A percentile compares a stretch with the other conserved stretches of the same genome.
Conservation (phyloP, 1,140 invertebrate genomes). For the Triops longicaudatus region DNA sequence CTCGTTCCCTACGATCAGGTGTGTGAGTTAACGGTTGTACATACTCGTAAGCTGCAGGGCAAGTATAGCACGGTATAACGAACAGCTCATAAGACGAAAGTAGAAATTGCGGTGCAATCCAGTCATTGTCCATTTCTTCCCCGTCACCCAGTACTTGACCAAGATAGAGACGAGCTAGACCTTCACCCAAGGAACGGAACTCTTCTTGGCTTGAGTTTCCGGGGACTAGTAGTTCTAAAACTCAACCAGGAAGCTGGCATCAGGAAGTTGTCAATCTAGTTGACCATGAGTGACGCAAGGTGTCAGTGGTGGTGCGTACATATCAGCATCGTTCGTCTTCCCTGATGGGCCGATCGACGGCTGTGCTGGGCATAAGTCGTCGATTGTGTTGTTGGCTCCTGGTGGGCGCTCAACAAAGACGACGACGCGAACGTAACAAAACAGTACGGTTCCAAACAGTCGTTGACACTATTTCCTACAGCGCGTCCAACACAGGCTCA, state of each 20-base stretch:
- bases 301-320: not conserved
- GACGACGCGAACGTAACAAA: slow-evolving; percentile 26
- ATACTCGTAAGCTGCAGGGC: not conserved
- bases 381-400: not conserved
- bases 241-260: too few species aligned
- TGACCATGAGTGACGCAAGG: not conserved
- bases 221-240: too few species aligned
- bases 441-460: slow-evolving; percentile 32
- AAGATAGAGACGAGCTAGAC: not conserved
- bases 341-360: slow-evolving; percentile 3
- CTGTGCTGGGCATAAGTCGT: not conserved
- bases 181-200: not conserved
- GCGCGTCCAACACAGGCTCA: slow-evolving; percentile 30
- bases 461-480: slow-evolving; percentile 32
- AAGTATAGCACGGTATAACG: not conserved
- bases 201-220: not conserved
- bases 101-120: slow-evolving; percentile 4
- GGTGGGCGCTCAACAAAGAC: slow-evolving; percentile 19
- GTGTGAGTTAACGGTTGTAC: too few species aligned
- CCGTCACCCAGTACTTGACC: not conserved
- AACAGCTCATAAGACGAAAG: slow-evolving; percentile 7
- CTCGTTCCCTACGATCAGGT: too few species aligned
- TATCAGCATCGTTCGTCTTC: not conserved
- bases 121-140: not conserved
- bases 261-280: not conserved